Conservation (phyloP, 2,797 vertebrate genomes). For the Lates japonicus region DNA sequence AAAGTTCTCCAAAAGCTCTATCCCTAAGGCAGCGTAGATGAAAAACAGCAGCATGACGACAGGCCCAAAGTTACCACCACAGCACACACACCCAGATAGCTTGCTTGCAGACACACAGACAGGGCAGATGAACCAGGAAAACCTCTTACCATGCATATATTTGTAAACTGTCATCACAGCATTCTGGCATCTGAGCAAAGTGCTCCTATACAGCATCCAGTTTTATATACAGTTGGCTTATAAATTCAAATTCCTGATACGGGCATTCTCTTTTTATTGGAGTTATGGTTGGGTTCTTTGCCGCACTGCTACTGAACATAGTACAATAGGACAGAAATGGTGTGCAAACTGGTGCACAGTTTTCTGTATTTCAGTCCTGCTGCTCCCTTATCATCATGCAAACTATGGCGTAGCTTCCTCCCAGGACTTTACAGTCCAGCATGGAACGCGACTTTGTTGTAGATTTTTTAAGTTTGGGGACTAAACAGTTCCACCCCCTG, state of each 20-base stretch:
- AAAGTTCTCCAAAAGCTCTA: slow-evolving; percentile 97
- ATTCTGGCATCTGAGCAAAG: neutral
- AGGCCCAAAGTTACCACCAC: slow-evolving; percentile 98
- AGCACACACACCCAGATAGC: slow-evolving; percentile 63
- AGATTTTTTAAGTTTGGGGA: slow-evolving; percentile 45
- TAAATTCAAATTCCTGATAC: neutral
- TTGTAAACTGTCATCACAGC: slow-evolving; percentile 15
- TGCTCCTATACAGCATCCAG: neutral
- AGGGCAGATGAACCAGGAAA: too few relatives aligned
- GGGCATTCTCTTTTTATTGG: neutral
- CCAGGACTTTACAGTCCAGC: too few relatives aligned
- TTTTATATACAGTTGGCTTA: neutral
- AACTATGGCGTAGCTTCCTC: slow-evolving; percentile 23
- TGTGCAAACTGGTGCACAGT: neutral
- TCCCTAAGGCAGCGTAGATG: slow-evolving; percentile 98
- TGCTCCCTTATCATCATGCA: slow-evolving; percentile 11
- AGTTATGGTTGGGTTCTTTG: neutral
- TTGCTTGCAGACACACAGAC: slow-evolving; percentile 38
- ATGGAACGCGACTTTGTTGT: slow-evolving; percentile 42
- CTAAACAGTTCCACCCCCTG: slow-evolving; percentile 45
- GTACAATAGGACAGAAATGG: neutral
- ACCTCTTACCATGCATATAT: slow-evolving; percentile 23
- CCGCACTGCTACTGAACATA: neutral
- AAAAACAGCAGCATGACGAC: slow-evolving; percentile 99
- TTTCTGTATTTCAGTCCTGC: neutral